Conservation (phyloP, 1,140 invertebrate genomes). For the Oscheius sp. region DNA sequence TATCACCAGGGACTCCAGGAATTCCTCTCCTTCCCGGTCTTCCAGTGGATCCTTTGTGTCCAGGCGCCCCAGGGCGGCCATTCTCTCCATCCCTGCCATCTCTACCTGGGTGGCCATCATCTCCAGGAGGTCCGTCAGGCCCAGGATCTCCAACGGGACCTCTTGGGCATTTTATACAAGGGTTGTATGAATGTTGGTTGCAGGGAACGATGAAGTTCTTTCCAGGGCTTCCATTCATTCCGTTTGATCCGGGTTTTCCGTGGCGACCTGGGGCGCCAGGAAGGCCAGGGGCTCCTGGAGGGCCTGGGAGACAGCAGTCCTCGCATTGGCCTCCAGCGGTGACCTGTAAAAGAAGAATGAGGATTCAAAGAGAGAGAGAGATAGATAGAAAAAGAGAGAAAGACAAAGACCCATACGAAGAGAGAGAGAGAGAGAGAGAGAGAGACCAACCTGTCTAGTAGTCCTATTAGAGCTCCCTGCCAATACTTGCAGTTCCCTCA, state of each 20-base stretch:
- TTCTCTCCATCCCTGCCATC: conserved; percentile 9
- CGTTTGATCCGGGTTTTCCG: conserved; percentile 32
- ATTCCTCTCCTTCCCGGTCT: conserved; percentile 20
- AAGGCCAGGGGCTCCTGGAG: conserved; percentile 26
- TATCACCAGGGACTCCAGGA: conserved; percentile 25
- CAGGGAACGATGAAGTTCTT: conserved; percentile 15
- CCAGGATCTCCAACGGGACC: too few relatives aligned
- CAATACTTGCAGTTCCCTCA: background rate
- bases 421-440: too few relatives aligned
- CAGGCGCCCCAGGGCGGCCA: conserved; percentile 18
- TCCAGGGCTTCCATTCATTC: conserved; percentile 26
- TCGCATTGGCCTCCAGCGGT: conserved; percentile 5
- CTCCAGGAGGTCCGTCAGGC: conserved; percentile 17
- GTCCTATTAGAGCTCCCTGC: background rate
- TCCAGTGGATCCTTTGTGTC: conserved; percentile 30
- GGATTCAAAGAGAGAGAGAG: background rate
- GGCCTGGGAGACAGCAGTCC: conserved; percentile 26
- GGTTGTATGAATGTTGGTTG: conserved; percentile 15
- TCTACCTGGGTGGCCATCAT: conserved; percentile 7
- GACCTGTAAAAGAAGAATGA: too few relatives aligned
- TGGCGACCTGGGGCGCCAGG: conserved; percentile 16
- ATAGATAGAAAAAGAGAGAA: too few relatives aligned
- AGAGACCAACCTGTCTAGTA: background rate
- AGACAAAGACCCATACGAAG: too few relatives aligned
- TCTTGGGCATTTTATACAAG: conserved; percentile 20